These are phyloP conservation scores for Pandemis corylana DNA, from an alignment of 2,888 invertebrate genomes.

Conservation along the genomic window DNA sequence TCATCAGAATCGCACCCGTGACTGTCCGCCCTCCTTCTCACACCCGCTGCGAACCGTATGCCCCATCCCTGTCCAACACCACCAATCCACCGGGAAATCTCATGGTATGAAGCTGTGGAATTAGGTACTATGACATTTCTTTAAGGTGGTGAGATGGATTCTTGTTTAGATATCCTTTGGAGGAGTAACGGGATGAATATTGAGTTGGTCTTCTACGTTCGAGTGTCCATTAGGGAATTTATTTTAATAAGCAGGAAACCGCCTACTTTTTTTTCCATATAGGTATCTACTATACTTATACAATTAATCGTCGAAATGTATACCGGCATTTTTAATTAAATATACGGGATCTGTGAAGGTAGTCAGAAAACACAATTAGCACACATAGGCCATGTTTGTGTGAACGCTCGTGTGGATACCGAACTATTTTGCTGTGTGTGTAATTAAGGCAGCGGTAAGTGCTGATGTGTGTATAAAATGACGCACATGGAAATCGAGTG, in stretches of 20 bases:
- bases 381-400: too few species aligned
- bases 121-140: constrained; percentile 82
- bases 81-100: constrained; percentile 80
- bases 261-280: too few species aligned
- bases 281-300: too few species aligned
- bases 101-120: constrained; percentile 70
- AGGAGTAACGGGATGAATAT: constrained; percentile 35
- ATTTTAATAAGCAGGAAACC: background rate
- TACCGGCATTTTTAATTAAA: too few species aligned
- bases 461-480: too few species aligned
- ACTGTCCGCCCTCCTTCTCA: constrained; percentile 67
- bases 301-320: too few species aligned
- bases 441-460: too few species aligned
- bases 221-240: background rate
- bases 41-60: constrained; percentile 43
- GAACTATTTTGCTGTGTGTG: too few species aligned
- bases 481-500: too few species aligned
- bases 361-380: too few species aligned
- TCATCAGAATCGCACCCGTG: constrained; percentile 80
- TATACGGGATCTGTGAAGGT: too few species aligned
- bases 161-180: constrained; percentile 38
- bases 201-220: constrained; percentile 23
- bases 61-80: constrained; percentile 52
- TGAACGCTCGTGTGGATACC: too few species aligned
- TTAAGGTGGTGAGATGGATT: constrained; percentile 75